Evolutionary conservation across 2,888 invertebrate genomes (phyloP), one percentile per base, ranked within the genome.

Genomic region (Drosophila colorata): DNA sequence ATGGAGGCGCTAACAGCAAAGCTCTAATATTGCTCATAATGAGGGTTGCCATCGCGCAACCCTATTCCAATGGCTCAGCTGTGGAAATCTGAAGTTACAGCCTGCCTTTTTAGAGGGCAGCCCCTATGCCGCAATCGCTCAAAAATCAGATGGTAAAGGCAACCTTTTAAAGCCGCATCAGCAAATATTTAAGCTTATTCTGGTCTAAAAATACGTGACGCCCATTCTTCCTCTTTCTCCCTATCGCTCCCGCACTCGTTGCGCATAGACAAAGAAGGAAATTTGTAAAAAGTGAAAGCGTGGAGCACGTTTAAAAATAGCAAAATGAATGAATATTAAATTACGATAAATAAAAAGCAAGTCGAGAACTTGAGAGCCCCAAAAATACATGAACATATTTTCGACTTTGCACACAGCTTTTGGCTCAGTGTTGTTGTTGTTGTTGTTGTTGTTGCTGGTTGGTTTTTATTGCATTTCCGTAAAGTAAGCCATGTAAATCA

Each of bases 401-500:
- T 37, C 47, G 55, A 60, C 56, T 44, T 51, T 52, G 18, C 20
- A 43, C 57, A 40, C 35, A 44, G 53, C 57, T 28, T 35, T 56
- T 64, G 55, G 46, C 6, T 52, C 23, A 16, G 9, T 11, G 20
- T 35, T 47, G 31, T 41, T 40, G 43, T 38, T 46, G 53, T 28
- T 65, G 52, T 35, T 56, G 28, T 11, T 49, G 59, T 35, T 58
- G 58, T 14, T 40, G 49, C 51, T 49, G 56, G 49, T 28, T 25
- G 41, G 52, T 59, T 76, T 79, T 84, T 78, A 80, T 84, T 87
- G 87, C 82, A 87, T 84, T 83, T 83, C 78, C 87, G 84, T 66
- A 69, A 80, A 80, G 84, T 71, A 84, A 80, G 77, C 75, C 87
- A 83, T 88, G 84, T 83, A 86, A 88, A 88, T 84, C 80, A 88